Evolutionary conservation across 2,797 vertebrate species (phyloP).

Genomic region (Emydoidea blandingii): DNA sequence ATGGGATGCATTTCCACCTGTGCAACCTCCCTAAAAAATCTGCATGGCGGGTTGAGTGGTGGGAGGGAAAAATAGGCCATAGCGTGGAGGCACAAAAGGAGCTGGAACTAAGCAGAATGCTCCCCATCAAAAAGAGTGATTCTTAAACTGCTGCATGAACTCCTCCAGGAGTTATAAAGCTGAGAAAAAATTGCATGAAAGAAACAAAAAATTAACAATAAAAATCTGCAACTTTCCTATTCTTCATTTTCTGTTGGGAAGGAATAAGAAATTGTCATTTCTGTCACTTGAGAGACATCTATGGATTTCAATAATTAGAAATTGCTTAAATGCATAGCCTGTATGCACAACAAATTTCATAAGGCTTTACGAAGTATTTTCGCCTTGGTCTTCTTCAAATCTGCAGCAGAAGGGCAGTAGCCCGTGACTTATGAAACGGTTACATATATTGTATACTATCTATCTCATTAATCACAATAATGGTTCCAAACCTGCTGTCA

Average conservation of each 20-base stretch:
- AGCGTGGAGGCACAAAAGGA: not conserved
- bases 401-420: not conserved
- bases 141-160: rapidly evolving
- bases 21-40: not conserved
- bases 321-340: not conserved
- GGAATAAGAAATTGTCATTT: slow-evolving; percentile 17
- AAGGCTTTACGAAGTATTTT: not conserved
- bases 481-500: not conserved
- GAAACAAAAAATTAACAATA: not conserved
- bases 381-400: not conserved
- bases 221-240: not conserved
- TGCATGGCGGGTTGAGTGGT: not conserved
- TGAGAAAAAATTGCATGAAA: not conserved
- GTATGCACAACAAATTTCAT: not conserved
- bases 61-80: not conserved
- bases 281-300: not conserved
- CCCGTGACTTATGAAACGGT: not conserved
- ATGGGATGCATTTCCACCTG: not conserved
- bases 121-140: not conserved
- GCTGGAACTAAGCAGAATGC: not conserved
- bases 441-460: not conserved
- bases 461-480: not conserved
- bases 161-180: not conserved
- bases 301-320: not conserved
- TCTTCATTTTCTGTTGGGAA: not conserved